These are phyloP conservation scores for Cavia porcellus DNA, from an alignment of 2,113 vertebrate species.

Conservation along the genomic window DNA sequence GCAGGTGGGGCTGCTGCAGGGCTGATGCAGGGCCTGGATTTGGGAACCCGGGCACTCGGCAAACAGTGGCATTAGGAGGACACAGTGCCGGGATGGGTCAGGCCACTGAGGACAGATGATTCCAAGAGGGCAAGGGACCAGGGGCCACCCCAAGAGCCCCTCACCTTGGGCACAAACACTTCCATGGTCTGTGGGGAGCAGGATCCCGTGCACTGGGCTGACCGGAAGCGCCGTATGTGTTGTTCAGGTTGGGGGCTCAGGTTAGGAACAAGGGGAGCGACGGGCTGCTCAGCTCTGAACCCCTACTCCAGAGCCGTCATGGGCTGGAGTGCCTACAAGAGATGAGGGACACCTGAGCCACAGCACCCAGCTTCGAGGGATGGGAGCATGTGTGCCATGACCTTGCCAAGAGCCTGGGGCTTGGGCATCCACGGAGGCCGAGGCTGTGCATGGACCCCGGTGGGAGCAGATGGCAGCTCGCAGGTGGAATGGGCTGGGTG, in stretches of 20 bases:
- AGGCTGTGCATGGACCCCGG: rapidly evolving
- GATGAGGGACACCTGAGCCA: background rate
- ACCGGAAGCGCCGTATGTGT: background rate
- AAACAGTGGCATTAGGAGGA: background rate
- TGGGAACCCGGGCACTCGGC: background rate
- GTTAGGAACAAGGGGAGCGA: background rate
- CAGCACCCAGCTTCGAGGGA: background rate
- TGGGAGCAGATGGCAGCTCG: background rate
- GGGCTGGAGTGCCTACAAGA: rapidly evolving
- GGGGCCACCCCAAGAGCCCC: background rate
- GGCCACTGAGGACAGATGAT: background rate
- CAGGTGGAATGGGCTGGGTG: background rate
- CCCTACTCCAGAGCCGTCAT: background rate
- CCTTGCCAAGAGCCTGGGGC: background rate
- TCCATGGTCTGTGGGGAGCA: background rate
- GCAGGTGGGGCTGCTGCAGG: background rate
- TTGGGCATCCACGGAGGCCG: no score
- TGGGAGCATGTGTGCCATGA: rapidly evolving
- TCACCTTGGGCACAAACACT: background rate
- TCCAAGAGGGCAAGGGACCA: background rate
- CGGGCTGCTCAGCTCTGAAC: background rate
- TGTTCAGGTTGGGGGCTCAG: background rate
- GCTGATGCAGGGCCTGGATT: background rate
- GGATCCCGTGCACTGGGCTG: background rate
- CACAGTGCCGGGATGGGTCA: background rate